These are phyloP conservation scores for Clarias magur DNA, from an alignment of 2,113 vertebrate genomes.

Conservation along the genomic window DNA sequence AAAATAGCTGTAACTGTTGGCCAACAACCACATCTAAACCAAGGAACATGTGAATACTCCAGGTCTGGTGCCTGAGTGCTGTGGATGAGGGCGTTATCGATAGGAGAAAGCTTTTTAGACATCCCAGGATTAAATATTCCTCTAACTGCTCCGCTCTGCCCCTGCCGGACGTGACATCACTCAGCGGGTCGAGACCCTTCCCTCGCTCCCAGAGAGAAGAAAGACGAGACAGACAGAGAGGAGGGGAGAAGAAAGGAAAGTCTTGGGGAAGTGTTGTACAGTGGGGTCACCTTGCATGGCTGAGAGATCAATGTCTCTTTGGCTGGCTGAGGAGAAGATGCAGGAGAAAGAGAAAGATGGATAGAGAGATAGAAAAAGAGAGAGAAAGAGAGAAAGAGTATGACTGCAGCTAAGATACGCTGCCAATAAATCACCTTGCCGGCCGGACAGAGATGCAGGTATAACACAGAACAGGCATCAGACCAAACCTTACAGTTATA, in stretches of 20 bases:
- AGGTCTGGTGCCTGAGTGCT: not conserved
- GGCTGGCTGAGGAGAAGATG: conserved; percentile 49
- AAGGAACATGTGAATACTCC: not conserved
- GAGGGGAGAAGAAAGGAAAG: conserved; percentile 56
- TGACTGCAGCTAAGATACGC: conserved; percentile 59
- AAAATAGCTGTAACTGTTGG: conserved; percentile 7
- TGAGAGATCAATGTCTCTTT: conserved; percentile 77
- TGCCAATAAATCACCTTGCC: conserved; percentile 65
- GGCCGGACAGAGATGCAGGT: conserved; percentile 73
- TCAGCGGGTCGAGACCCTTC: conserved; percentile 70
- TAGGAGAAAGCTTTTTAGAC: conserved; percentile 17
- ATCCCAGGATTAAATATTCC: conserved; percentile 42
- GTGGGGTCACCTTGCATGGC: conserved; percentile 76
- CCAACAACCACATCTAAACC: conserved; percentile 5
- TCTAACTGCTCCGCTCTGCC: conserved; percentile 43
- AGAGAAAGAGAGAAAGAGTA: conserved; percentile 55
- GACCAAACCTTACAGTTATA: conserved; percentile 53
- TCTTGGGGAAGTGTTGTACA: conserved; percentile 65
- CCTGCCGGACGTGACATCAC: conserved; percentile 61
- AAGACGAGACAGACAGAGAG: conserved; percentile 58
- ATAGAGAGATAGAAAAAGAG: conserved; percentile 30
- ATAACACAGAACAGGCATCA: conserved; percentile 66
- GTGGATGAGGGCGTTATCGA: conserved; percentile 31
- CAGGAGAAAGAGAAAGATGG: conserved; percentile 22
- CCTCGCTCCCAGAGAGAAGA: conserved; percentile 56